Evolutionary conservation across 2,797 vertebrate species (phyloP).

Genomic region (Cryptoprocta ferox): DNA sequence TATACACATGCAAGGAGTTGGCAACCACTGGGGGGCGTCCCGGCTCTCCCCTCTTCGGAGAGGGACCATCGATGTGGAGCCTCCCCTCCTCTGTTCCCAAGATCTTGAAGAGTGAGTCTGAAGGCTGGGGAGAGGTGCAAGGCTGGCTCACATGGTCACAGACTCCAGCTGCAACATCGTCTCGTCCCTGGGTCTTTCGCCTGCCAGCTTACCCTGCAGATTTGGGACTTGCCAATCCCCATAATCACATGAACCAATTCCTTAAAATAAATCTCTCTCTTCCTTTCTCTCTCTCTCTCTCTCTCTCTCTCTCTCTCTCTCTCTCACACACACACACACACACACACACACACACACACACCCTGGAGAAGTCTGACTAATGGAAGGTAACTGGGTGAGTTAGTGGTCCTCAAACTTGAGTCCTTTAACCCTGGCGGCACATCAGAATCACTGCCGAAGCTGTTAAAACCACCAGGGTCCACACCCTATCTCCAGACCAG

Average conservation of each 20-base stretch:
- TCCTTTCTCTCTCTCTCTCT: too few relatives aligned
- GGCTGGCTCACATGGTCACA: background rate
- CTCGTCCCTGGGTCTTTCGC: background rate
- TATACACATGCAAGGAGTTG: background rate
- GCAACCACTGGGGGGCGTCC: background rate
- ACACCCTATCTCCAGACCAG: background rate
- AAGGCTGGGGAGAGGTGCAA: background rate
- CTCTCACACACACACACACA: background rate
- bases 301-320: background rate
- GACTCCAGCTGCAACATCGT: background rate
- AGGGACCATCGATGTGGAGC: background rate
- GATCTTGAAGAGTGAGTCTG: background rate
- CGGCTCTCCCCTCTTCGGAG: background rate
- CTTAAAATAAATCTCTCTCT: background rate
- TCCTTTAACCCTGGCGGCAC: background rate
- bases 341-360: background rate
- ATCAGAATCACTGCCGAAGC: background rate
- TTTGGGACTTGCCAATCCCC: background rate
- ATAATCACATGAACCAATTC: background rate
- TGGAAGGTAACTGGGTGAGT: background rate
- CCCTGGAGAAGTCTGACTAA: background rate
- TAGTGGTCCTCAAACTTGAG: background rate
- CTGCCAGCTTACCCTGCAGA: background rate
- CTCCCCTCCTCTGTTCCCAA: background rate
- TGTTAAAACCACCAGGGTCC: background rate